Conservation (phyloP, 2,888 invertebrate species). For the Drosophila dives region DNA sequence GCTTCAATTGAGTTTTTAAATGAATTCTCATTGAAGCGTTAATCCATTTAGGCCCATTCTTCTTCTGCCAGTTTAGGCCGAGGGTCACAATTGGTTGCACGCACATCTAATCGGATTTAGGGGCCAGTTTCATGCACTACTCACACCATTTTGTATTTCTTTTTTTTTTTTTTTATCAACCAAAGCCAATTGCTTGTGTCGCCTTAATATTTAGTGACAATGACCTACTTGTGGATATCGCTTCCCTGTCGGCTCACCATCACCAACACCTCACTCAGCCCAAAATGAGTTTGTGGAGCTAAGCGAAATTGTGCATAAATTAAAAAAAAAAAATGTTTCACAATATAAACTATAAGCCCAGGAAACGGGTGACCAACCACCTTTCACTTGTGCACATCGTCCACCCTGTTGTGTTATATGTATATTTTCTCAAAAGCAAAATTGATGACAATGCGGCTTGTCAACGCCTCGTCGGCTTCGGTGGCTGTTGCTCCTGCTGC, state of each 20-base stretch:
- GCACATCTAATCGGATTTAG: conserved; percentile 72
- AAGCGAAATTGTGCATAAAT: conserved; percentile 73
- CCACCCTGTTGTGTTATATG: conserved; percentile 6
- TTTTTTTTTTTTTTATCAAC: not conserved
- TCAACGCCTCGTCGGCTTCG: conserved; percentile 66
- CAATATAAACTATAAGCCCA: conserved; percentile 68
- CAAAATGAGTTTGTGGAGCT: conserved; percentile 16
- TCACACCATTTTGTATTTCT: conserved; percentile 6
- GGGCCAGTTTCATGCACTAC: conserved; percentile 24
- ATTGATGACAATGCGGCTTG: conserved; percentile 79
- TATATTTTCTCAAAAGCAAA: conserved; percentile 59
- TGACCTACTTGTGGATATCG: conserved; percentile 63
- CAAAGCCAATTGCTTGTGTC: conserved; percentile 67
- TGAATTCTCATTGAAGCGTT: conserved; percentile 79
- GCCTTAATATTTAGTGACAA: conserved; percentile 68
- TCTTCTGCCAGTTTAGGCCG: conserved; percentile 23
- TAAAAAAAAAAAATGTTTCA: conserved; percentile 52
- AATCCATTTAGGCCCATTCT: conserved; percentile 70
- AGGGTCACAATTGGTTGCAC: conserved; percentile 67
- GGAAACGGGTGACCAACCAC: conserved; percentile 59
- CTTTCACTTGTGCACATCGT: conserved; percentile 31
- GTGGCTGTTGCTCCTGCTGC: conserved; percentile 24
- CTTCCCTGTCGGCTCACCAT: not conserved
- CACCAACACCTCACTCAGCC: not conserved
- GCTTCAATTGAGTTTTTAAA: conserved; percentile 56